Percentiles rank a stretch among this genome's conserved stretches.
Conservation (phyloP, 2,113 vertebrate genomes). For the Acanthisitta chloris region DNA sequence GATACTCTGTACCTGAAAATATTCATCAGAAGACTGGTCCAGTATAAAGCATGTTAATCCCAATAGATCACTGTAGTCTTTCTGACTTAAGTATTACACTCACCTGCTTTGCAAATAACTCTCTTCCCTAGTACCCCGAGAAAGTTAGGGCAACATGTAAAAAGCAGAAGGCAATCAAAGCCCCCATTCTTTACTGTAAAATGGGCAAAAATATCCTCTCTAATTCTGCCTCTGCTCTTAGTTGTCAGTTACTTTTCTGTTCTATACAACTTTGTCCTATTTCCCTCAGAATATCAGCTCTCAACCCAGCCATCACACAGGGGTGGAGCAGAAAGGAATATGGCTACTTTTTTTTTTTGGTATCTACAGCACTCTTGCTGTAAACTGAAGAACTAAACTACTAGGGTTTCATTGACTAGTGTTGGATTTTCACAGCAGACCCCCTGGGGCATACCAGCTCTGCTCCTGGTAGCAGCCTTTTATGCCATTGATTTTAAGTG, state of each 20-base stretch:
- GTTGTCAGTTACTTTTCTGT: background rate
- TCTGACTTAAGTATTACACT: background rate
- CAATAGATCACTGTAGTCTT: background rate
- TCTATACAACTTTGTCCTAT: background rate
- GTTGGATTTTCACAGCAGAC: background rate
- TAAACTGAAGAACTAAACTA: background rate
- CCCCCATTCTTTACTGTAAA: background rate
- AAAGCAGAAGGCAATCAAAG: background rate
- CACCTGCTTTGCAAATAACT: background rate
- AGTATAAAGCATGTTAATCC: background rate
- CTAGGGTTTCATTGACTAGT: background rate
- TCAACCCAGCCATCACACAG: background rate
- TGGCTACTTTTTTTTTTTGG: background rate
- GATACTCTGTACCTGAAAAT: background rate
- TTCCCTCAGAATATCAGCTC: background rate
- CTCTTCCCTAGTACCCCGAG: background rate
- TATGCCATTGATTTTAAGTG: background rate
- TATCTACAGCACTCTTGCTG: background rate
- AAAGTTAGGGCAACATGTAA: background rate
- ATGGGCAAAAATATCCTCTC: background rate
- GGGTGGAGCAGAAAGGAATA: background rate
- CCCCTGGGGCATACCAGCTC: background rate
- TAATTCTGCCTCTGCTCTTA: background rate
- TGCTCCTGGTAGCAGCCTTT: background rate
- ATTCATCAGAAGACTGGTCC: background rate